Percentiles rank a stretch among this genome's conserved stretches.
Evolutionary conservation across 1,140 invertebrate species (phyloP).

Genomic region (Macrosteles quadrilineatus): DNA sequence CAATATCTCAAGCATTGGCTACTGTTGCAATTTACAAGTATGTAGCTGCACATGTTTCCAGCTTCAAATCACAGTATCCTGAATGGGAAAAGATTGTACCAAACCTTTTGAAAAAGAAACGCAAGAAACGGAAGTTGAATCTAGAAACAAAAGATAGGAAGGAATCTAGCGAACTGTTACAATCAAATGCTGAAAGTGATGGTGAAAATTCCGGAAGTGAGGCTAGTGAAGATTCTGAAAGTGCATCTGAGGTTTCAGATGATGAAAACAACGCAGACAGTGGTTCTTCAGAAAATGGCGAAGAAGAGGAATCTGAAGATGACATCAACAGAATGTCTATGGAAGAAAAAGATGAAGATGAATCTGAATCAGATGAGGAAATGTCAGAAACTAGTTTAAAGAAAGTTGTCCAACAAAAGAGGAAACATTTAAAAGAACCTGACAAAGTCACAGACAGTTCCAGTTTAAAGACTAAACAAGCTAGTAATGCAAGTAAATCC

Average conservation of each 20-base stretch:
- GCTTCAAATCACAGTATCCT: slow-evolving; percentile 34
- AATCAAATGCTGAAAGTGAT: background rate
- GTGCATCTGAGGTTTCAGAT: slow-evolving; percentile 42
- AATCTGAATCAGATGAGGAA: background rate
- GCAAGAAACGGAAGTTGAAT: slow-evolving; percentile 32
- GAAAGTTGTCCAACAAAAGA: background rate
- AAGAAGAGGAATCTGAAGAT: slow-evolving; percentile 11
- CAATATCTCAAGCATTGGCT: slow-evolving; percentile 14
- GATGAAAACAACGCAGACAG: slow-evolving; percentile 35
- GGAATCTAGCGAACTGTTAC: background rate
- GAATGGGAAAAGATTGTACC: slow-evolving; percentile 44
- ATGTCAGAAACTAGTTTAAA: background rate
- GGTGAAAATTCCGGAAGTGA: slow-evolving; percentile 31
- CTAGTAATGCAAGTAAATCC: too few species aligned
- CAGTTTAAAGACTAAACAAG: too few species aligned
- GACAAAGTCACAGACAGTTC: background rate
- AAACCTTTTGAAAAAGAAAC: slow-evolving; percentile 32
- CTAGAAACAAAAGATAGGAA: background rate
- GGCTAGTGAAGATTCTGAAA: slow-evolving; percentile 38
- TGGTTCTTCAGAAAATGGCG: background rate
- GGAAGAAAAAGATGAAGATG: background rate
- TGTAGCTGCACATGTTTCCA: slow-evolving; percentile 5
- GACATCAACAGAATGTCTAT: background rate
- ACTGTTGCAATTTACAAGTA: slow-evolving; percentile 27
- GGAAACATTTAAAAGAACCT: background rate